Evolutionary conservation across 2,113 vertebrate genomes (phyloP), one percentile per base, ranked within the genome.

Genomic region (Carassius gibelio): DNA sequence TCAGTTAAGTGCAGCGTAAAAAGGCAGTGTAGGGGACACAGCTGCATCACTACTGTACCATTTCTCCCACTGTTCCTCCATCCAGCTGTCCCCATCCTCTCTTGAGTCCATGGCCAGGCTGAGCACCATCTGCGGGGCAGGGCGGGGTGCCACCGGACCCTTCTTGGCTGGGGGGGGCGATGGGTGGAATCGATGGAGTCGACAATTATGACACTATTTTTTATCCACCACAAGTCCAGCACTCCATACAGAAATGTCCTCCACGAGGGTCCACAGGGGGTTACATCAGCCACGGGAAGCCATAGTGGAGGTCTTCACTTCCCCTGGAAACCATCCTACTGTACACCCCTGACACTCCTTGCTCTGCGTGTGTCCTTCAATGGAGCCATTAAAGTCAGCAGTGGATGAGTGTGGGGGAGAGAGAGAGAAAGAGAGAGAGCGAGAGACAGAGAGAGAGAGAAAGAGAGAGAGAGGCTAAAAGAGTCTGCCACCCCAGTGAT

Each of bases 31-130:
- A n/a, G 57, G 57, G 21, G 50, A 77, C 50, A 71, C 15, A 11
- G 38, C 68, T 13, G 4, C 30, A 78, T 50, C 42, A 61, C 21
- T 74, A 68, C 72, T 95, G 91, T 96, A 97, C 96, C 96, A 97
- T 95, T 93, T 95, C 92, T 97, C 96, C 96, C 96, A 97, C 92
- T 95, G 96, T 82, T 97, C 96, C 90, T 97, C 96, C 94, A 97
- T 91, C 96, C 96, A 97, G 94, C 93, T 95, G 87, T 96, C 95
- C 91, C 95, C 90, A 87, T 91, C 95, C 91, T 97, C 95, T 89
- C 94, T 96, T 0, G 96, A 94, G 86, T 96, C 96, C 96, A 96
- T 97, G 93, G 92, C 94, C 92, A 92, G 91, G 85, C 93, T 92
- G 91, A 95, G 92, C 91, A 95, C 93, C 96, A 96, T 96, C 89